A percentile compares a stretch with the other conserved stretches of the same genome.
These are phyloP conservation scores for Helogale parvula DNA, from an alignment of 2,113 vertebrate species.

Conservation along the genomic window DNA sequence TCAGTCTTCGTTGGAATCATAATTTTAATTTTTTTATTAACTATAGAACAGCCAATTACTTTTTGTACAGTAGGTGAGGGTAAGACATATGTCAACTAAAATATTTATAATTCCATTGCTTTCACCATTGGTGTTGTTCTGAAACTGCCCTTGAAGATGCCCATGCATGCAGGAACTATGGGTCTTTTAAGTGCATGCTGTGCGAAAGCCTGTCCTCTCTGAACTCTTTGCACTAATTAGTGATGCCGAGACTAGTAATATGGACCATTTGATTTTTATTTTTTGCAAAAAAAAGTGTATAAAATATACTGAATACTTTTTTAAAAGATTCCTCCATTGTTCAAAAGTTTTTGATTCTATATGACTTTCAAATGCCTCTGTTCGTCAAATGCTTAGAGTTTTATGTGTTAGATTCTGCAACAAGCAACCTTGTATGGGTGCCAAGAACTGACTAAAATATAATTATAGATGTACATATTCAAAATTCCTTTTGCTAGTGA, in stretches of 20 bases:
- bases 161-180: background rate
- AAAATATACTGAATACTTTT: background rate
- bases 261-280: background rate
- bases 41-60: background rate
- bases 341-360: background rate
- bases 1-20: background rate
- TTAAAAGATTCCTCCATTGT: background rate
- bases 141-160: background rate
- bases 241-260: background rate
- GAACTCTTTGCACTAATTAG: background rate
- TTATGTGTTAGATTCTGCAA: background rate
- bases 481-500: background rate
- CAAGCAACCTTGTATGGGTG: no score
- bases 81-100: background rate
- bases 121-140: background rate
- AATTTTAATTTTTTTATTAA: background rate
- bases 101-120: background rate
- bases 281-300: background rate
- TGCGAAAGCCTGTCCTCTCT: background rate
- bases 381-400: background rate
- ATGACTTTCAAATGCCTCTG: background rate
- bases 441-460: background rate
- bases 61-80: background rate
- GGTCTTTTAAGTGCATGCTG: rapidly evolving
- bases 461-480: background rate